Conservation (phyloP, 2,113 vertebrate species). For the Morone saxatilis region DNA sequence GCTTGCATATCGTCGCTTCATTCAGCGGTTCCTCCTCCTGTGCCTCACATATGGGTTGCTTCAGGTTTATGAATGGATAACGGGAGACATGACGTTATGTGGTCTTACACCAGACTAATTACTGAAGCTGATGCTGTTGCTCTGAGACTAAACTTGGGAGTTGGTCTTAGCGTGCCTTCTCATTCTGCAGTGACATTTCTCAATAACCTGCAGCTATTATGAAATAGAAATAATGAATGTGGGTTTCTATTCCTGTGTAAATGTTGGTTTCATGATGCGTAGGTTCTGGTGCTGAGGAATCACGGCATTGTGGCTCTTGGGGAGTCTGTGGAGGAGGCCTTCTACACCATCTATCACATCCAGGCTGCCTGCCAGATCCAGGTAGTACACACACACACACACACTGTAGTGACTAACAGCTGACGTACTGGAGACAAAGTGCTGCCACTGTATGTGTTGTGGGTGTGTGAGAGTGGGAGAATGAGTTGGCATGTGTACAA, state of each 20-base stretch:
- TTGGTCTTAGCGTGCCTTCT: neutral
- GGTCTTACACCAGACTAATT: slow-evolving; percentile 1
- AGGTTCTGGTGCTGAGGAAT: slow-evolving; percentile 97
- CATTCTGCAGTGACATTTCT: neutral
- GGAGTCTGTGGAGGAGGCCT: slow-evolving; percentile 95
- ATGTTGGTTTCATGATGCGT: slow-evolving; percentile 17
- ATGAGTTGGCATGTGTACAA: neutral
- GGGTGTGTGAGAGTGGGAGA: slow-evolving; percentile 18
- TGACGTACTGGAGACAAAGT: slow-evolving; percentile 16
- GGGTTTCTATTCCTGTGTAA: slow-evolving; percentile 4
- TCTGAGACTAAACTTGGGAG: neutral
- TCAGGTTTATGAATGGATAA: slow-evolving; percentile 11
- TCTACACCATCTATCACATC: slow-evolving; percentile 95
- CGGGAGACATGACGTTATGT: slow-evolving; percentile 21
- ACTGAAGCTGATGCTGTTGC: slow-evolving; percentile 18
- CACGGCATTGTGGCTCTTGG: slow-evolving; percentile 95
- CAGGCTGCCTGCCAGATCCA: slow-evolving; percentile 97
- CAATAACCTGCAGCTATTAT: neutral
- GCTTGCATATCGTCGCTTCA: neutral
- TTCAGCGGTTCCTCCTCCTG: neutral
- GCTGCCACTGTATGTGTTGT: slow-evolving; percentile 18
- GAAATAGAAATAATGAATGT: neutral
- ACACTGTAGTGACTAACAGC: slow-evolving; percentile 9
- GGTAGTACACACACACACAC: slow-evolving; percentile 78
- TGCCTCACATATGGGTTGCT: neutral